Evolutionary conservation across 1,140 invertebrate genomes (phyloP).

Genomic region (Hylaeus volcanicus): DNA sequence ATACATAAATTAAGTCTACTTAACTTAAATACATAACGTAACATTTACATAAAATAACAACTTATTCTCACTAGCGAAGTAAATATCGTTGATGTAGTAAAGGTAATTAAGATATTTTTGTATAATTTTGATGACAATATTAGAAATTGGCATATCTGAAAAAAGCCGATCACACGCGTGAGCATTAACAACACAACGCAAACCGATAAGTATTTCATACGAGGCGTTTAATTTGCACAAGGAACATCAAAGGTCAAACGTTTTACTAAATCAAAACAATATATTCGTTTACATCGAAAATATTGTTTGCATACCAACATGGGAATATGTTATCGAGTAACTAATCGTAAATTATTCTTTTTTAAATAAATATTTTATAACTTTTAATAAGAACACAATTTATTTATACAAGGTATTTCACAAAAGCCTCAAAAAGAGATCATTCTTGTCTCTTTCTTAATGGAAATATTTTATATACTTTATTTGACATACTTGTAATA

Average conservation of each 20-base stretch:
- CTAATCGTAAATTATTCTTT: conserved; percentile 17
- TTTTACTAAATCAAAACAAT: conserved; percentile 45
- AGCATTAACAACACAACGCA: conserved; percentile 41
- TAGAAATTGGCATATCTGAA: conserved; percentile 27
- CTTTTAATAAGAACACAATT: conserved; percentile 66
- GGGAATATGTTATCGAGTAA: conserved; percentile 27
- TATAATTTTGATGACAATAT: conserved; percentile 42
- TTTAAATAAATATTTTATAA: conserved; percentile 51
- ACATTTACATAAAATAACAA: conserved; percentile 31
- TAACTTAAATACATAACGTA: conserved; percentile 47
- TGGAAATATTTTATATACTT: conserved; percentile 60
- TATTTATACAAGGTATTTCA: conserved; percentile 59
- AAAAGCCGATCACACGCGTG: conserved; percentile 18
- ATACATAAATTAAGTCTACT: conserved; percentile 52
- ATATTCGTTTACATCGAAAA: conserved; percentile 40
- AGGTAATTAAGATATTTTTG: conserved; percentile 23
- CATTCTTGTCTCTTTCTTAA: conserved; percentile 57
- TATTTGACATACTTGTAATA: conserved; percentile 42
- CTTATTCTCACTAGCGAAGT: conserved; percentile 37
- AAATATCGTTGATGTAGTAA: conserved; percentile 34
- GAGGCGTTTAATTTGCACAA: conserved; percentile 34
- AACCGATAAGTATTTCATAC: conserved; percentile 9
- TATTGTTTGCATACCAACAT: conserved; percentile 34
- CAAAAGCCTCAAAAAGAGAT: conserved; percentile 63
- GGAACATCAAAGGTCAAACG: conserved; percentile 38